Percentiles rank a stretch among this genome's conserved stretches.
Conservation (phyloP, 2,113 vertebrate species). For the Rhegmatorhina hoffmannsi region DNA sequence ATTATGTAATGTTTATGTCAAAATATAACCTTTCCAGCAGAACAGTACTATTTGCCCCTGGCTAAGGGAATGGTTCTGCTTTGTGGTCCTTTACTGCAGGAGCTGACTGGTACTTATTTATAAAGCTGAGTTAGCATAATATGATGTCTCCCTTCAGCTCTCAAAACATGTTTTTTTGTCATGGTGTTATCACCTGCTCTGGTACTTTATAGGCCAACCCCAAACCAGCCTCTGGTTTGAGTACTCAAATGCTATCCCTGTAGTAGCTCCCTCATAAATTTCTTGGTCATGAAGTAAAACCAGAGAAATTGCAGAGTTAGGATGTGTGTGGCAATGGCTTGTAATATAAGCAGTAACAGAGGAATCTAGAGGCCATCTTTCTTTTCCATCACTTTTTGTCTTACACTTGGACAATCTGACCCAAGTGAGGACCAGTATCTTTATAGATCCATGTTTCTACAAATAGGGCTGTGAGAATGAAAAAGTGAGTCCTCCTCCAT, state of each 20-base stretch:
- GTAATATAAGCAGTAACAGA: neutral
- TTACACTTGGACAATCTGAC: neutral
- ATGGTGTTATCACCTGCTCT: neutral
- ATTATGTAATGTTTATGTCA: neutral
- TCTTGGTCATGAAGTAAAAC: neutral
- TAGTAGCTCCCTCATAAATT: neutral
- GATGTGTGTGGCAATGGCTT: neutral
- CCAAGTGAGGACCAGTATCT: neutral
- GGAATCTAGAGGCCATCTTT: neutral
- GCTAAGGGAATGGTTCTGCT: neutral
- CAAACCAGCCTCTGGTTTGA: neutral
- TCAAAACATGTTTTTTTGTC: neutral
- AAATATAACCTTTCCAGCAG: neutral
- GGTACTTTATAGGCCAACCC: neutral
- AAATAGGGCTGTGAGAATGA: neutral
- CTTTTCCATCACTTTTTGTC: neutral
- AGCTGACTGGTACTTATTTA: neutral
- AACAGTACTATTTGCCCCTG: neutral
- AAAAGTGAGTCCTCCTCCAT: neutral
- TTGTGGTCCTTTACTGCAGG: neutral
- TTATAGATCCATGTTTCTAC: rapidly evolving
- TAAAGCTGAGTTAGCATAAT: neutral
- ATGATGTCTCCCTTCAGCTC: neutral
- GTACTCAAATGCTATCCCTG: neutral
- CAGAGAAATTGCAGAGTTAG: neutral